Conservation (phyloP, 2,888 invertebrate species). For the Herminia tarsipennalis region DNA sequence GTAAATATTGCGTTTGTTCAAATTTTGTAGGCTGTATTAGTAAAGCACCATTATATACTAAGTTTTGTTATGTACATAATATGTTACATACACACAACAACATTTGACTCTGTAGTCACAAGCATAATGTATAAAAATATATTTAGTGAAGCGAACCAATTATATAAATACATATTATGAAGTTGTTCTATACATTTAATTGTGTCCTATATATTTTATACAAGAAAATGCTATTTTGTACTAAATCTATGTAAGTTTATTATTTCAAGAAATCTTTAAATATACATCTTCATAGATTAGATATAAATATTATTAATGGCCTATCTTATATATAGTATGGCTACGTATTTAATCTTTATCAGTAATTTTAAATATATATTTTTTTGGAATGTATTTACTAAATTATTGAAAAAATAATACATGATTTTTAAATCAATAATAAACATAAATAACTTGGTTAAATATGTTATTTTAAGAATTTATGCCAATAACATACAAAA, state of each 20-base stretch:
- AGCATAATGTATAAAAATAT: no score
- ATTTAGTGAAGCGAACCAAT: neutral
- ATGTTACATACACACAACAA: no score
- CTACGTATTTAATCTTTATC: slow-evolving; percentile 34
- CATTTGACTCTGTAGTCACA: no score
- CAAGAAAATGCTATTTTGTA: slow-evolving; percentile 17
- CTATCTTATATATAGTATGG: slow-evolving; percentile 52
- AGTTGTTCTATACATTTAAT: neutral
- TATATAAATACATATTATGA: neutral
- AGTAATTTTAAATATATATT: neutral
- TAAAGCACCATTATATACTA: slow-evolving; percentile 17
- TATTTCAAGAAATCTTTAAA: slow-evolving; percentile 11
- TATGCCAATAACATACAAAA: no score
- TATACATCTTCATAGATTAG: slow-evolving; percentile 17
- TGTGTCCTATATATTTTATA: neutral
- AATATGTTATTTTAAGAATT: no score
- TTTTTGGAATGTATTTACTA: slow-evolving; percentile 13
- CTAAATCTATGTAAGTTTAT: slow-evolving; percentile 30
- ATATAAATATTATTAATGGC: slow-evolving; percentile 19
- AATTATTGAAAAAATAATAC: no score
- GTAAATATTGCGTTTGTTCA: neutral
- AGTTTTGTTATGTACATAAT: no score
- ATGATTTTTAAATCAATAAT: no score
- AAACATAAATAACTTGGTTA: no score
- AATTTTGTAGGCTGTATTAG: neutral